Conservation (phyloP, 2,888 invertebrate species). For the Calliphora vomitoria region DNA sequence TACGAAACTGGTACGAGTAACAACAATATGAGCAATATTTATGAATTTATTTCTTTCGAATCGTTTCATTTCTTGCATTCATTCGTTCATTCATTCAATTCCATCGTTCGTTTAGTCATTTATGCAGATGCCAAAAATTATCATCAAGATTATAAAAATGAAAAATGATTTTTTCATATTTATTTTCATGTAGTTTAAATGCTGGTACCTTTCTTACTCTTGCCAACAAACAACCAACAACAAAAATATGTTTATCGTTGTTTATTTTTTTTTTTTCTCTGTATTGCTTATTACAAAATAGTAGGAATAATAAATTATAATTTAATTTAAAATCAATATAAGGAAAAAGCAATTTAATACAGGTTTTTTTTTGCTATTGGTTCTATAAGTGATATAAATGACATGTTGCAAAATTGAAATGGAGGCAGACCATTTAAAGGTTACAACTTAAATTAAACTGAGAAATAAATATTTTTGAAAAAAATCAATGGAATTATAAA, state of each 20-base stretch:
- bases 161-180: slow-evolving; percentile 56
- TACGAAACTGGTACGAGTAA: not conserved
- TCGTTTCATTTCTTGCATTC: slow-evolving; percentile 10
- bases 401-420: slow-evolving; percentile 28
- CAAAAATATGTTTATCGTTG: slow-evolving; percentile 25
- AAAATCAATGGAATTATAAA: no score
- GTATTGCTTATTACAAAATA: slow-evolving; percentile 18
- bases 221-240: no score
- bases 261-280: not conserved
- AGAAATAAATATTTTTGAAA: not conserved
- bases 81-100: slow-evolving; percentile 14
- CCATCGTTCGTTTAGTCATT: slow-evolving; percentile 33
- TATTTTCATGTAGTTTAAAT: slow-evolving; percentile 15
- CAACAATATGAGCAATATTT: slow-evolving; percentile 23
- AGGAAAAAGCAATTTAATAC: not conserved
- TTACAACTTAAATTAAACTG: slow-evolving; percentile 6
- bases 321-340: slow-evolving; percentile 61
- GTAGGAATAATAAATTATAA: slow-evolving; percentile 53
- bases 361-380: not conserved
- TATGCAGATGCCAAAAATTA: slow-evolving; percentile 71
- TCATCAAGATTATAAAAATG: slow-evolving; percentile 65
- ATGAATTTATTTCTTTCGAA: slow-evolving; percentile 21
- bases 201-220: slow-evolving; percentile 9
- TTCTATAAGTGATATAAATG: slow-evolving; percentile 13
- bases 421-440: not conserved